Percentiles rank a stretch among this genome's conserved stretches.
These are phyloP conservation scores for Agrochola lychnidis DNA, from an alignment of 2,888 invertebrate species.

Conservation along the genomic window DNA sequence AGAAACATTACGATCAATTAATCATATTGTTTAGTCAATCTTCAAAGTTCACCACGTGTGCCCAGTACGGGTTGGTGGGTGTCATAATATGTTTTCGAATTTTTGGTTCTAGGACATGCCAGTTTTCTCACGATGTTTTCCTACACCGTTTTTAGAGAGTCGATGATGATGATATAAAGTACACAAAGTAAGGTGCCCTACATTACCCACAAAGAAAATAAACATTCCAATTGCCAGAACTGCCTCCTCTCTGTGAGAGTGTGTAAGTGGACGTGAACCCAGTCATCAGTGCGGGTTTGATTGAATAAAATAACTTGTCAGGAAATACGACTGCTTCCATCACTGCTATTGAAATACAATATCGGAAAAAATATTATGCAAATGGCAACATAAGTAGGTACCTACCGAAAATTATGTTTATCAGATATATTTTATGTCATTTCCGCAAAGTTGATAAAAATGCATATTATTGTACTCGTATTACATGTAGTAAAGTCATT, in stretches of 20 bases:
- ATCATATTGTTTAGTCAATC: not conserved
- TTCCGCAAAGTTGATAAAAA: constrained; percentile 9
- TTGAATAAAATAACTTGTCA: not conserved
- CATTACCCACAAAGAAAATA: not conserved
- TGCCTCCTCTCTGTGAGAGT: not conserved
- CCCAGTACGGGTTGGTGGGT: not conserved
- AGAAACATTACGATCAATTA: not conserved
- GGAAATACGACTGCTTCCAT: not conserved
- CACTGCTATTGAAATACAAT: not conserved
- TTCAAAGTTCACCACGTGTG: not conserved
- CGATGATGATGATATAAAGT: not conserved
- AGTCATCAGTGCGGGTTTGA: not conserved
- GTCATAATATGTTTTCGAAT: not conserved
- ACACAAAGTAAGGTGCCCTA: not conserved
- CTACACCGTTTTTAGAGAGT: not conserved
- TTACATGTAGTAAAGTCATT: not conserved
- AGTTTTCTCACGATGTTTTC: not conserved
- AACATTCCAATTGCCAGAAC: not conserved
- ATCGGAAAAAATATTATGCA: not conserved
- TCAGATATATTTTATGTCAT: not conserved
- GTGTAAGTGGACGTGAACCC: not conserved
- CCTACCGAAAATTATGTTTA: not conserved
- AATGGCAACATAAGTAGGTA: not conserved
- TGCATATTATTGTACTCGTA: not conserved
- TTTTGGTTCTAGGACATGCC: not conserved